Conservation (phyloP, 1,140 invertebrate species). For the Cardiocondyla obscurior region DNA sequence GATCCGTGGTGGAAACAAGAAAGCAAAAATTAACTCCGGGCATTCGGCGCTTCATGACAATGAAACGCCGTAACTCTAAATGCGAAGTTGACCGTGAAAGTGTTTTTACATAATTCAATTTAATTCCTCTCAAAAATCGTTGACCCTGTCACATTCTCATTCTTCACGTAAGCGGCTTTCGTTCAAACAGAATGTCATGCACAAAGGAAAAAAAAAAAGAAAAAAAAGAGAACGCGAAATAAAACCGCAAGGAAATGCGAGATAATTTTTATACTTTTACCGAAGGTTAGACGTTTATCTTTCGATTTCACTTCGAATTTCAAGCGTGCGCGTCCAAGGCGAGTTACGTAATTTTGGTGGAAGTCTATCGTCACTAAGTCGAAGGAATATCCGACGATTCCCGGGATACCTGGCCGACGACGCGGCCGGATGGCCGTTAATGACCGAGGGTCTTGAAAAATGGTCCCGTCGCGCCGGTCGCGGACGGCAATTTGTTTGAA, state of each 20-base stretch:
- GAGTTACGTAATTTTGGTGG: neutral
- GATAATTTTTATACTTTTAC: neutral
- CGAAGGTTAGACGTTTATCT: neutral
- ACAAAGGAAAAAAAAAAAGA: too few relatives aligned
- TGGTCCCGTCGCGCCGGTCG: constrained; percentile 1
- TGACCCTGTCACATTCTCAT: neutral
- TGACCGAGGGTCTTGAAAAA: constrained; percentile 28
- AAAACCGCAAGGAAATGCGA: neutral
- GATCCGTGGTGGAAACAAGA: neutral
- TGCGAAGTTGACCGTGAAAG: neutral
- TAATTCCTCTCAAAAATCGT: neutral
- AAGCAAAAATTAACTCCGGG: neutral
- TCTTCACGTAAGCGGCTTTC: neutral
- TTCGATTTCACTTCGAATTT: neutral
- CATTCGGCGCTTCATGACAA: neutral
- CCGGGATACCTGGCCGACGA: neutral
- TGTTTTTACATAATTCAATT: neutral
- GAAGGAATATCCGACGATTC: neutral
- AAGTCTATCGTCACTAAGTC: neutral
- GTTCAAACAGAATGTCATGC: neutral
- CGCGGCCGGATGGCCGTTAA: neutral
- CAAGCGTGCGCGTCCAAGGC: neutral
- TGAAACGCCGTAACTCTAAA: neutral
- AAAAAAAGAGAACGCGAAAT: too few relatives aligned
- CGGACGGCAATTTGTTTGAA: constrained; percentile 44